These are phyloP conservation scores for Rhinogobius similis DNA, from an alignment of 2,113 vertebrate species.

Conservation along the genomic window DNA sequence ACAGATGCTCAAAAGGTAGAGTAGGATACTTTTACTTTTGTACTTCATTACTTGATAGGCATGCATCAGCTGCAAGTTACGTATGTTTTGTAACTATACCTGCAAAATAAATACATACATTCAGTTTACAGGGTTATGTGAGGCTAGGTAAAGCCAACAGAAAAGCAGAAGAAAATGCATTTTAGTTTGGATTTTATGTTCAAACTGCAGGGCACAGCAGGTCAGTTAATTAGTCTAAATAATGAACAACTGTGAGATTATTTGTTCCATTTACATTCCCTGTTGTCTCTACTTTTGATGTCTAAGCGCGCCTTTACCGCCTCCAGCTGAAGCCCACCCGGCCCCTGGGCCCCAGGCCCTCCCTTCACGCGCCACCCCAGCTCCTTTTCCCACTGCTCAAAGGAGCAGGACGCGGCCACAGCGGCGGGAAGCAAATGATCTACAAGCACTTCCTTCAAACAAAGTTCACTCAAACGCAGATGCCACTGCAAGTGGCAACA, in stretches of 20 bases:
- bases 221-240: background rate
- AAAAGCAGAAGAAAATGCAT: background rate
- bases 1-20: no score
- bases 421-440: slow-evolving; percentile 77
- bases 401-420: slow-evolving; percentile 73
- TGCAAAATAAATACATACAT: no score
- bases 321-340: slow-evolving; percentile 51
- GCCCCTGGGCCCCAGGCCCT: slow-evolving; percentile 33
- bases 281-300: slow-evolving; percentile 13
- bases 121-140: no score
- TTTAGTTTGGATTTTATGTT: background rate
- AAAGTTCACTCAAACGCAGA: slow-evolving; percentile 62
- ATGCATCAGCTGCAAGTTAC: no score
- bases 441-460: slow-evolving; percentile 59
- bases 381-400: slow-evolving; percentile 77
- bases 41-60: no score
- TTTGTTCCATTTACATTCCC: background rate
- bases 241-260: background rate
- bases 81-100: no score
- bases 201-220: background rate
- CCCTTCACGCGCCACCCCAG: slow-evolving; percentile 65
- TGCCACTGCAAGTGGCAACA: slow-evolving; percentile 60
- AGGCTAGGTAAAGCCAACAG: no score
- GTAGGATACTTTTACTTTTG: no score
- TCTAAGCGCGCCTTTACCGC: slow-evolving; percentile 42